phyloP scores from a whole-genome alignment of 1,140 invertebrate species.

The Leptoteleia sp. region DNA sequence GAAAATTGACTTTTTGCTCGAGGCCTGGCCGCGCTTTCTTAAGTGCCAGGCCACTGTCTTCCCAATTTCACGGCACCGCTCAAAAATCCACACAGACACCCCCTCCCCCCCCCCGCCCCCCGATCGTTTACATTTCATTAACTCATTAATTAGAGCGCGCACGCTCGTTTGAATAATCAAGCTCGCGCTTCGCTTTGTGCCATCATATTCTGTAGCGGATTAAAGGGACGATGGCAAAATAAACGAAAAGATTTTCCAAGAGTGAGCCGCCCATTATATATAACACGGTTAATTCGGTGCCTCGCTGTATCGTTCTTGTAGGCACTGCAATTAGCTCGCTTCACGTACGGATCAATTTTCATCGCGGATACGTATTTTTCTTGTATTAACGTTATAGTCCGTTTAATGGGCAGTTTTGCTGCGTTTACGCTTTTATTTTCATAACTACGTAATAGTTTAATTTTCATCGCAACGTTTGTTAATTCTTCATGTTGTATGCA shows the following conservation, averaged over 20 bases:
- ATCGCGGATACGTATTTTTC: too few relatives aligned
- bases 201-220: constrained; percentile 36
- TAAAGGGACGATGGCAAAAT: constrained; percentile 30
- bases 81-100: constrained; percentile 62
- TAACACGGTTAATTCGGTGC: constrained; percentile 3
- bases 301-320: background rate
- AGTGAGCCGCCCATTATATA: constrained; percentile 2
- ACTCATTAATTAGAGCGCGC: constrained; percentile 58
- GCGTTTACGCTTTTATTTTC: too few relatives aligned
- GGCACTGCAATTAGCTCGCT: background rate
- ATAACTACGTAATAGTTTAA: too few relatives aligned
- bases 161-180: constrained; percentile 60
- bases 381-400: too few relatives aligned
- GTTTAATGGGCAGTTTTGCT: too few relatives aligned
- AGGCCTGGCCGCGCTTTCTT: constrained; percentile 42
- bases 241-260: constrained; percentile 22
- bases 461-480: too few relatives aligned
- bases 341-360: too few relatives aligned
- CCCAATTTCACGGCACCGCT: constrained; percentile 35
- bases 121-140: constrained; percentile 66
- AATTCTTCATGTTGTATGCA: too few relatives aligned
- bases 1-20: constrained; percentile 62
- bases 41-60: constrained; percentile 49
- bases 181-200: constrained; percentile 31
- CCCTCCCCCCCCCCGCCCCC: too few relatives aligned